These are phyloP conservation scores for Zophobas atratus DNA, from an alignment of 1,140 invertebrate species.

Conservation along the genomic window DNA sequence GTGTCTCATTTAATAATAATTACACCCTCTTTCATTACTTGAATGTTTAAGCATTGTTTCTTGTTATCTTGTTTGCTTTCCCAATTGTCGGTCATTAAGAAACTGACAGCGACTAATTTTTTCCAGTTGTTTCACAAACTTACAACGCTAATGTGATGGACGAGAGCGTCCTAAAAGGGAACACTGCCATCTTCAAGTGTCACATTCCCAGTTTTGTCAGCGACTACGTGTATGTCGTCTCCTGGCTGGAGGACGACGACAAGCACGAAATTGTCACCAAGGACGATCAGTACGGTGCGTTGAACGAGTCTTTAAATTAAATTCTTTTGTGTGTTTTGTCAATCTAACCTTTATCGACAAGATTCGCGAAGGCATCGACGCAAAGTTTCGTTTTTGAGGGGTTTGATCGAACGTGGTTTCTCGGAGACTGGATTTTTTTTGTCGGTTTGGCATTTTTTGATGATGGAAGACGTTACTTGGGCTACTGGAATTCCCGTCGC, in stretches of 20 bases:
- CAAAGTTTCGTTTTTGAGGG: too few relatives aligned
- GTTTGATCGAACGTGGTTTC: neutral
- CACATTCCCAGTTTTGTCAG: slow-evolving; percentile 94
- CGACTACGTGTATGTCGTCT: slow-evolving; percentile 87
- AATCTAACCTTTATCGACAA: neutral
- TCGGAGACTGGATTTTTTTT: neutral
- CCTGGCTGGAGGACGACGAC: slow-evolving; percentile 87
- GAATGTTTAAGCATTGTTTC: slow-evolving; percentile 1
- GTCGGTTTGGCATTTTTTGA: neutral
- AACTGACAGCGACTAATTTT: slow-evolving; percentile 41
- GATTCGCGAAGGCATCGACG: neutral
- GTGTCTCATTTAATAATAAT: slow-evolving; percentile 27
- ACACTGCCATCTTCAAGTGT: slow-evolving; percentile 92
- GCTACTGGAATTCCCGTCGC: slow-evolving; percentile 40
- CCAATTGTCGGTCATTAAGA: slow-evolving; percentile 5
- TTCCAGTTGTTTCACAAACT: slow-evolving; percentile 90
- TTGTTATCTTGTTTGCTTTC: slow-evolving; percentile 2
- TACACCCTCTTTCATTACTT: neutral
- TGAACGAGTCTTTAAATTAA: slow-evolving; percentile 6
- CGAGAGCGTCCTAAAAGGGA: slow-evolving; percentile 90
- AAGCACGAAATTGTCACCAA: slow-evolving; percentile 75
- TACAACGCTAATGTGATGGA: slow-evolving; percentile 93
- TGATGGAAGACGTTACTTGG: slow-evolving; percentile 1
- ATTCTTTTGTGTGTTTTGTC: neutral
- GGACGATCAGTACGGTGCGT: slow-evolving; percentile 79